These are phyloP conservation scores for Sebastes diploproa DNA, from an alignment of 2,797 vertebrate species.

Conservation along the genomic window DNA sequence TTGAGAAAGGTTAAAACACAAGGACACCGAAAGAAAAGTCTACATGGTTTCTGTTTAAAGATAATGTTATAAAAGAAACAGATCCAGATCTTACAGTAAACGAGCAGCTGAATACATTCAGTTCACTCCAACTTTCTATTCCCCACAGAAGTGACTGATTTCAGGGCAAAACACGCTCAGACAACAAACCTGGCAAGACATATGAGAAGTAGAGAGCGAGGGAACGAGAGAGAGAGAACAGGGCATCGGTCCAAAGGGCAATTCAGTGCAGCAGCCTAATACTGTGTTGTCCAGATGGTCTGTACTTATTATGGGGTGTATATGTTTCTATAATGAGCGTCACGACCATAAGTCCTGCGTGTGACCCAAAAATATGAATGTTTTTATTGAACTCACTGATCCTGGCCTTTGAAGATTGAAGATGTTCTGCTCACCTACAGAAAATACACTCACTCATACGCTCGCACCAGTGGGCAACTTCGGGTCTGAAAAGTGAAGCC, in stretches of 20 bases:
- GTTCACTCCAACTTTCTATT: constrained; percentile 46
- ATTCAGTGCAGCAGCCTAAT: constrained; percentile 58
- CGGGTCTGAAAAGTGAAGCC: too few relatives aligned
- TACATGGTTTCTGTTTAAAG: neutral
- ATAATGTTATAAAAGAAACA: constrained; percentile 6
- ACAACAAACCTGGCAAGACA: constrained; percentile 69
- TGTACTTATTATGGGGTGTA: constrained; percentile 65
- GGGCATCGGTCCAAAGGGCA: constrained; percentile 65
- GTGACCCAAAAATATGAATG: constrained; percentile 46
- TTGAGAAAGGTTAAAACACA: constrained; percentile 44
- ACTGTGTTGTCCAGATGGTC: constrained; percentile 72
- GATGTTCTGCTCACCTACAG: neutral
- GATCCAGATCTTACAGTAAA: constrained; percentile 10
- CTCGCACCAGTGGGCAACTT: neutral
- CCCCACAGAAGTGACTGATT: constrained; percentile 55
- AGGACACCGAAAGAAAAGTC: constrained; percentile 8
- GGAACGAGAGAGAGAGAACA: constrained; percentile 28
- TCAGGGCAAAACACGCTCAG: constrained; percentile 59
- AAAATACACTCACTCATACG: neutral
- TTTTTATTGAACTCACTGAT: constrained; percentile 29
- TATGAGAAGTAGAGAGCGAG: constrained; percentile 46
- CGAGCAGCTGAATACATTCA: constrained; percentile 22
- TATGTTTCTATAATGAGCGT: constrained; percentile 62
- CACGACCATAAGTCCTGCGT: constrained; percentile 29
- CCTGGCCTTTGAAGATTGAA: constrained; percentile 23